A percentile compares a stretch with the other conserved stretches of the same genome.
These are phyloP conservation scores for Megalopta genalis DNA, from an alignment of 1,140 invertebrate genomes.

Conservation along the genomic window DNA sequence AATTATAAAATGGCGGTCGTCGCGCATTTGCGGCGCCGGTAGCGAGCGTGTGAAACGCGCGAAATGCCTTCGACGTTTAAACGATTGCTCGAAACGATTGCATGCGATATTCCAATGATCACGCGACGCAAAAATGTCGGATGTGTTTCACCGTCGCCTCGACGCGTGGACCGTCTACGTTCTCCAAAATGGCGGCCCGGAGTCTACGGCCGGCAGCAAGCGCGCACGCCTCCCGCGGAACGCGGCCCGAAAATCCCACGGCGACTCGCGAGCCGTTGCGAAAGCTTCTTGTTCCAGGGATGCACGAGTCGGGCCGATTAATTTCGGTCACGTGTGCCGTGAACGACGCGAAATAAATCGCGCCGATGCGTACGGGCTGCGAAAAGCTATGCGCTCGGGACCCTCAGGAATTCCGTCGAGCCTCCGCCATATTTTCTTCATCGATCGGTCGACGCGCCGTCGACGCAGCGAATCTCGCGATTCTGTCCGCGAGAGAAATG, in stretches of 20 bases:
- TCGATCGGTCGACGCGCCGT: neutral
- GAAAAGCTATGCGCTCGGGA: neutral
- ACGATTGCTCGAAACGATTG: too few species aligned
- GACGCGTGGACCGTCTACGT: neutral
- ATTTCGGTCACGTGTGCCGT: slow-evolving; percentile 11
- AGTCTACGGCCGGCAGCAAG: neutral
- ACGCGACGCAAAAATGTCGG: too few species aligned
- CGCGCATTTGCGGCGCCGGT: too few species aligned
- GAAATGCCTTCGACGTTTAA: too few species aligned
- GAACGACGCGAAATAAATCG: slow-evolving; percentile 5
- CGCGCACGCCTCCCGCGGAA: neutral
- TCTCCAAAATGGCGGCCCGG: neutral
- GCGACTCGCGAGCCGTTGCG: neutral
- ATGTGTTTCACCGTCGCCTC: too few species aligned
- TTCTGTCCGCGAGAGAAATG: too few species aligned
- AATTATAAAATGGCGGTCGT: too few species aligned
- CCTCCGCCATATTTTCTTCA: neutral
- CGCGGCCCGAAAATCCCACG: neutral
- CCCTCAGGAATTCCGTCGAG: neutral
- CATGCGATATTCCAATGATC: too few species aligned
- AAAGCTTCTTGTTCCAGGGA: slow-evolving; percentile 21
- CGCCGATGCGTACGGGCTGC: neutral
- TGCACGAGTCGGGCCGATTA: slow-evolving; percentile 11
- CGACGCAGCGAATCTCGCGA: neutral
- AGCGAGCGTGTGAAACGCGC: too few species aligned